Evolutionary conservation across 2,797 vertebrate species (phyloP).

Genomic region (Sebastes matsubarae): DNA sequence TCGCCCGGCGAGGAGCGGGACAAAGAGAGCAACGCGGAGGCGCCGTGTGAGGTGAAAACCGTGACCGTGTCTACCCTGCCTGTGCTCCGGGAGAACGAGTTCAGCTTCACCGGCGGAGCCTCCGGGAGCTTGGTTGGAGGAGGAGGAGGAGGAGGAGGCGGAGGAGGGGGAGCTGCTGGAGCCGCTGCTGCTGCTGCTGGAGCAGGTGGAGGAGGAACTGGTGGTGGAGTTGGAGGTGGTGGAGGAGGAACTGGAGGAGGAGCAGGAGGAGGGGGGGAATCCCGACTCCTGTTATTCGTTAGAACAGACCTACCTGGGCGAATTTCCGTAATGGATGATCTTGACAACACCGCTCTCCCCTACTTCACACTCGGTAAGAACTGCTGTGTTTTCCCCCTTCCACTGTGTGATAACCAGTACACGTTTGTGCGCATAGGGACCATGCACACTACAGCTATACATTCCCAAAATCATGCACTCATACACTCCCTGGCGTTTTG

Average conservation of each 20-base stretch:
- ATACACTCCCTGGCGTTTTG: not conserved
- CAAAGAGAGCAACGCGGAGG: constrained; percentile 76
- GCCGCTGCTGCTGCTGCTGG: constrained; percentile 65
- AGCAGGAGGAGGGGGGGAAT: constrained; percentile 84
- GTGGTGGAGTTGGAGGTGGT: constrained; percentile 13
- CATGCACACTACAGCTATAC: not conserved
- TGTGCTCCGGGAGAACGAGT: constrained; percentile 94
- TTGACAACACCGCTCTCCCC: constrained; percentile 98
- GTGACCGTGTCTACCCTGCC: constrained; percentile 96
- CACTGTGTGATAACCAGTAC: constrained; percentile 4
- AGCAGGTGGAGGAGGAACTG: constrained; percentile 70
- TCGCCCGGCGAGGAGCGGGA: constrained; percentile 72
- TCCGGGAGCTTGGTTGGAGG: constrained; percentile 80
- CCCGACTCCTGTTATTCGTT: constrained; percentile 93
- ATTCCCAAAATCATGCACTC: not conserved
- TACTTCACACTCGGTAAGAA: constrained; percentile 97
- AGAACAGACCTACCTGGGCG: constrained; percentile 94
- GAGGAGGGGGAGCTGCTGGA: constrained; percentile 64
- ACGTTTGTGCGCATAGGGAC: constrained; percentile 3
- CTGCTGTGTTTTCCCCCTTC: constrained; percentile 27
- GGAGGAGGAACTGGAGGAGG: constrained; percentile 70
- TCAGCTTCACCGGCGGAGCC: constrained; percentile 91
- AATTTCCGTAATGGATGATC: constrained; percentile 96
- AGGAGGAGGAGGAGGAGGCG: constrained; percentile 68
- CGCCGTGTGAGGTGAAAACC: constrained; percentile 91